These are phyloP conservation scores for Hetaerina titia DNA, from an alignment of 2,888 invertebrate species.

Conservation along the genomic window DNA sequence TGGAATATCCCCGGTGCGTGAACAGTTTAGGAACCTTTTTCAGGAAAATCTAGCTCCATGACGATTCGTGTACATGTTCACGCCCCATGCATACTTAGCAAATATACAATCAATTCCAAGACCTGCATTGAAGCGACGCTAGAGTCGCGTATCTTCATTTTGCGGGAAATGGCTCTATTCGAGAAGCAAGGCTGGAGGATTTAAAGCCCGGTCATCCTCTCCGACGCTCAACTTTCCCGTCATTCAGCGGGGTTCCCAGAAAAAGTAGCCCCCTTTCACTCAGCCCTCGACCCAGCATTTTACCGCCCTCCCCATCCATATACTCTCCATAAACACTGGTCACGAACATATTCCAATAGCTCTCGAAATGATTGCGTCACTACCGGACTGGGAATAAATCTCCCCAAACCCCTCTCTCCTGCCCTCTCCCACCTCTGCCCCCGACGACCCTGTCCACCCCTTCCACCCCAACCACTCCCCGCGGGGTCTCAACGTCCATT, in stretches of 20 bases:
- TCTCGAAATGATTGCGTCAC: slow-evolving; percentile 48
- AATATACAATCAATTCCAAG: too few relatives aligned
- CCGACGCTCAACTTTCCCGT: not conserved
- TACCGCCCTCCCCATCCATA: not conserved
- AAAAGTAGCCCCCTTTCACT: not conserved
- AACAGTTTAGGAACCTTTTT: too few relatives aligned
- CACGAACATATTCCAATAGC: slow-evolving; percentile 13
- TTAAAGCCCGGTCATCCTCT: not conserved
- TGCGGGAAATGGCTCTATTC: not conserved
- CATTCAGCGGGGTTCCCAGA: not conserved
- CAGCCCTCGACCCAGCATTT: not conserved
- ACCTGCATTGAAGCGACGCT: too few relatives aligned
- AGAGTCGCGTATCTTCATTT: not conserved
- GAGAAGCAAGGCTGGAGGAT: not conserved
- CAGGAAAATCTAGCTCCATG: too few relatives aligned
- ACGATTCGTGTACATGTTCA: too few relatives aligned
- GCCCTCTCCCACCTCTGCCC: not conserved
- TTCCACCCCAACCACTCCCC: not conserved
- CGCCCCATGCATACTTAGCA: too few relatives aligned
- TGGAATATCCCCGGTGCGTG: too few relatives aligned
- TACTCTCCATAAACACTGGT: slow-evolving; percentile 28
- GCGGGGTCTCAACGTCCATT: not conserved
- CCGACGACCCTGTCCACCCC: not conserved
- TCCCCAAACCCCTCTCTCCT: not conserved
- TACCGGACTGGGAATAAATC: not conserved